A percentile compares a stretch with the other conserved stretches of the same genome.
Evolutionary conservation across 2,113 vertebrate species (phyloP).

Genomic region (Podarcis cretensis): DNA sequence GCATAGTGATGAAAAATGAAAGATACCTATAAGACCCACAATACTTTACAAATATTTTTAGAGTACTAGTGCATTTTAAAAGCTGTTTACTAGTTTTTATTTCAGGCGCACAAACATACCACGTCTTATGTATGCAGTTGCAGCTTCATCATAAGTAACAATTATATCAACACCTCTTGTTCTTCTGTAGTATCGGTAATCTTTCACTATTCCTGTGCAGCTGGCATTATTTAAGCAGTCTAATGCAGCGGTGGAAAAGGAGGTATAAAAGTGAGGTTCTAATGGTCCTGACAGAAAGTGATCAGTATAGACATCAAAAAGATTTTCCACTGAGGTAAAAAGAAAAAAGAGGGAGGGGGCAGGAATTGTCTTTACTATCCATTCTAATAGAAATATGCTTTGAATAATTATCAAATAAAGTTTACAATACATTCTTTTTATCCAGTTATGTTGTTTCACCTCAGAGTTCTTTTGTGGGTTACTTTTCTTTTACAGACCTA

Average conservation of each 20-base stretch:
- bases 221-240: constrained; percentile 10
- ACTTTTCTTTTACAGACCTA: neutral
- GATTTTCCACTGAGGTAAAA: neutral
- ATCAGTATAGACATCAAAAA: constrained; percentile 26
- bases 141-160: neutral
- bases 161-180: constrained; percentile 30
- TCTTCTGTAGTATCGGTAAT: constrained; percentile 16
- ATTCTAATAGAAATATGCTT: neutral
- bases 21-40: neutral
- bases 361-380: neutral
- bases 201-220: constrained; percentile 36
- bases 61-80: neutral
- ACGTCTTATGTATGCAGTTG: constrained; percentile 7
- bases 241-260: neutral
- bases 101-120: constrained; percentile 8
- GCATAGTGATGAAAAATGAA: neutral
- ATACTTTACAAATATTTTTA: neutral
- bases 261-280: neutral
- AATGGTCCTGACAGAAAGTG: constrained; percentile 23
- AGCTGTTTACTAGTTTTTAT: neutral
- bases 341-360: neutral
- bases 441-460: neutral
- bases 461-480: neutral
- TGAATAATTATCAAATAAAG: neutral
- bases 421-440: neutral